Conservation (phyloP, 2,113 vertebrate species). For the Atrichornis clamosus region DNA sequence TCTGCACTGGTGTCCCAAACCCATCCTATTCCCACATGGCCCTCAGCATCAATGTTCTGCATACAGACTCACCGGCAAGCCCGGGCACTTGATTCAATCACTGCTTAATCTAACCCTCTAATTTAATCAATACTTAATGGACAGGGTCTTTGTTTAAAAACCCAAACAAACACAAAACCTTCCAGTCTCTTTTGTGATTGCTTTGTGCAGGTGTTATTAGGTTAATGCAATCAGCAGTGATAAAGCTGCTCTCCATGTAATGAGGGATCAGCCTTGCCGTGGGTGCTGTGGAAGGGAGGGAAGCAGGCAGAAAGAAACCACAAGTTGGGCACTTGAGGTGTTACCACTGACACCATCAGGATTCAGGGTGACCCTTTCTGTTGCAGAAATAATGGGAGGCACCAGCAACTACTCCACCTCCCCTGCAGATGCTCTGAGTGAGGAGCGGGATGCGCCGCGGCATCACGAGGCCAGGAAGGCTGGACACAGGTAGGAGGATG, state of each 20-base stretch:
- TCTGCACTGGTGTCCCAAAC: background rate
- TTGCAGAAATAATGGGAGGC: background rate
- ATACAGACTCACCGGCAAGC: background rate
- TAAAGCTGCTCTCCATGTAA: constrained; percentile 1
- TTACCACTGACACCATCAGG: background rate
- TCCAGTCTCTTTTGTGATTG: background rate
- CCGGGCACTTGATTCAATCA: background rate
- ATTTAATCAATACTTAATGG: constrained; percentile 41
- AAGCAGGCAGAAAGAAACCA: background rate
- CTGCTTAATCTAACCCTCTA: constrained; percentile 36
- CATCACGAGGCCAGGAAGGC: background rate
- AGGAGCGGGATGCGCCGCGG: rapidly evolving
- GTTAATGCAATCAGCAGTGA: constrained; percentile 7
- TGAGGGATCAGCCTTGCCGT: background rate
- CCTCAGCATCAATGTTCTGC: rapidly evolving
- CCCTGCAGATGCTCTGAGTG: background rate
- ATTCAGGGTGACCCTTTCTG: background rate
- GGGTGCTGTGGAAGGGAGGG: background rate
- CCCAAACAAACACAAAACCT: constrained; percentile 29
- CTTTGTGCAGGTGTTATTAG: constrained; percentile 18
- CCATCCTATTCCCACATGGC: background rate
- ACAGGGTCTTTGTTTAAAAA: constrained; percentile 6
- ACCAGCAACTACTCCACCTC: background rate
- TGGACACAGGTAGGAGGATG: background rate
- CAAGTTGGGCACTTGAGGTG: rapidly evolving